Conservation (phyloP, 2,888 invertebrate species). For the Sisyra nigra region DNA sequence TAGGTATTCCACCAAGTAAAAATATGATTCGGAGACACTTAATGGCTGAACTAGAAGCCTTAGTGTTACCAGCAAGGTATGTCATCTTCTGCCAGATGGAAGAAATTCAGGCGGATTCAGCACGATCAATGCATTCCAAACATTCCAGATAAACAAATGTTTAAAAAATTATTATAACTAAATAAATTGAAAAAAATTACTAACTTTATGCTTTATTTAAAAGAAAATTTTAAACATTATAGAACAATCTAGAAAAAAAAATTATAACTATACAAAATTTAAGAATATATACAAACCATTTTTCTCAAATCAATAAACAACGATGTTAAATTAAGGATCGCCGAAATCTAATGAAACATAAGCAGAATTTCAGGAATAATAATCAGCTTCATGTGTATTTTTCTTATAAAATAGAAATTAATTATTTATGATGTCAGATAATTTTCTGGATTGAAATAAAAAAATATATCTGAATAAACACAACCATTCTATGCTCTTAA, state of each 20-base stretch:
- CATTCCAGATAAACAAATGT: constrained; percentile 18
- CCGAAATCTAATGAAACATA: no score
- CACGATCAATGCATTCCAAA: constrained; percentile 48
- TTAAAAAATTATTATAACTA: constrained; percentile 8
- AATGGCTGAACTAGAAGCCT: constrained; percentile 76
- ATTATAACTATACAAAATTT: no score
- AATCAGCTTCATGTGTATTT: no score
- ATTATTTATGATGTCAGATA: no score
- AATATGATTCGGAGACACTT: constrained; percentile 86
- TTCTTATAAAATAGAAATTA: no score
- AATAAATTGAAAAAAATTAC: background rate
- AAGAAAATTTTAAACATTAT: background rate
- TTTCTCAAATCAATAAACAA: background rate
- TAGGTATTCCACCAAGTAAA: constrained; percentile 84
- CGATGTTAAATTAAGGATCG: no score
- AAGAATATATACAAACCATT: background rate
- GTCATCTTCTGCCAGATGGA: constrained; percentile 75
- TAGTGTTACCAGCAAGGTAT: constrained; percentile 87
- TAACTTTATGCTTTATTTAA: background rate
- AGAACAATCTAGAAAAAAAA: constrained; percentile 1
- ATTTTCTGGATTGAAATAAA: background rate
- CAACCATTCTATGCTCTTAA: constrained; percentile 3
- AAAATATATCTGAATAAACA: constrained; percentile 1
- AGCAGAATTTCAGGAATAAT: no score
- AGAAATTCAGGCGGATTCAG: constrained; percentile 64